Evolutionary conservation across 2,888 invertebrate genomes (phyloP), one percentile per base, ranked within the genome.

Genomic region (Catotricha subobsoleta): DNA sequence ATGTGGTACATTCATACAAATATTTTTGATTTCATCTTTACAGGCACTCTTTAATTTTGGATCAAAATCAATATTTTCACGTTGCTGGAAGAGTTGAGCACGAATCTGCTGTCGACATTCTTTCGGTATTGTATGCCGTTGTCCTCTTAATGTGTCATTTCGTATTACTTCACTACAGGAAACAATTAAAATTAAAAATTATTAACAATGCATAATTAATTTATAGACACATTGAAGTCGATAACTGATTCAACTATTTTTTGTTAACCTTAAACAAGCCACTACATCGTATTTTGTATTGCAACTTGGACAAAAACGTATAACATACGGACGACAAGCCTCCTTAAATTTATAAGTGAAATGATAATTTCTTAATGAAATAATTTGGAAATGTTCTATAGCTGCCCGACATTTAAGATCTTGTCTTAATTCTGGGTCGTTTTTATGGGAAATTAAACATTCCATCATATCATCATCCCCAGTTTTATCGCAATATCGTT

Each of bases 331-430:
- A 51, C 81, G 81, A 54, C 97, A 98, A 0, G 91, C 86, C 58
- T 91, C 77, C 64, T 94, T 91, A 60, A 98, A 97, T 60, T 88
- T 88, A 53, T 80, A 82, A 1, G 84, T 87, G 58, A 95, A 97
- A 52, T 80, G 80, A 61, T 88, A 92, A 63, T 90, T 88, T 60
- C 92, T 88, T 48, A 97, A 59, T 3, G 88, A 81, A 46, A 94
- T 82, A 45, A 98, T 67, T 64, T 98, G 97, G 56, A 94, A 92
- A 66, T 98, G 97, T 64, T 97, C 95, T 39, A 98, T 81, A 45
- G 91, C 90, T 28, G 86, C 84, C 47, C 81, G 72, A 61, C 97
- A 97, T 60, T 91, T 88, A 1, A 66, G 51, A 55, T 81, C 80
- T 15, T 74, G 69, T 52, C 80, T 76, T 53, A 88, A 72, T 52